Percentiles rank a stretch among this genome's conserved stretches.
Evolutionary conservation across 2,797 vertebrate genomes (phyloP).

Genomic region (Chaetophractus vellerosus): DNA sequence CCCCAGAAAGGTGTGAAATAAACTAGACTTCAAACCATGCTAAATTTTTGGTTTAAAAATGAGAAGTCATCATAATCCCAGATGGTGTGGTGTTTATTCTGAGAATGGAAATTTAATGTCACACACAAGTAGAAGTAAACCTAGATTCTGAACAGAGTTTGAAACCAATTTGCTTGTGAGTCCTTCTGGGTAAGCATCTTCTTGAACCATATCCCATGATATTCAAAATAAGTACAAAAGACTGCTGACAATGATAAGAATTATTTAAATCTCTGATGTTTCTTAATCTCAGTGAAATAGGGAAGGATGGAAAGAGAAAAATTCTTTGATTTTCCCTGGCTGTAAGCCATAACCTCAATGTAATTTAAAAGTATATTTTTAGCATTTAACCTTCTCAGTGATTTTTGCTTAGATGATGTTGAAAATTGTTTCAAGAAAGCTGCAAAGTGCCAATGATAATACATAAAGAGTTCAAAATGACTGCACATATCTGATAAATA

Average conservation of each 20-base stretch:
- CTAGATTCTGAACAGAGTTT: constrained; percentile 46
- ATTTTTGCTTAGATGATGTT: constrained; percentile 80
- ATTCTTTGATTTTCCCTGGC: constrained; percentile 68
- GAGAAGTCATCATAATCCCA: constrained; percentile 73
- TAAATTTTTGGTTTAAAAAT: constrained; percentile 73
- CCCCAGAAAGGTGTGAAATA: constrained; percentile 76
- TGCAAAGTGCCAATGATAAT: constrained; percentile 75
- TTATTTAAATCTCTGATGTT: constrained; percentile 67
- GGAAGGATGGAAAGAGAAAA: constrained; percentile 37
- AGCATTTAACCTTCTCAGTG: constrained; percentile 78
- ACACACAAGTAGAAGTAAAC: constrained; percentile 14
- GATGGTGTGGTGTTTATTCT: constrained; percentile 60
- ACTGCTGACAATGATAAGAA: constrained; percentile 24
- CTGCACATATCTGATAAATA: constrained; percentile 80
- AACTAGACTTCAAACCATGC: constrained; percentile 82
- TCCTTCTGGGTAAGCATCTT: constrained; percentile 42
- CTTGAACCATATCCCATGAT: not conserved
- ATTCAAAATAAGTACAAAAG: constrained; percentile 64
- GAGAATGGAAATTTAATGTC: constrained; percentile 66
- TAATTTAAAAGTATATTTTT: constrained; percentile 76
- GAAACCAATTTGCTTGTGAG: constrained; percentile 55
- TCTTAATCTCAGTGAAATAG: constrained; percentile 75
- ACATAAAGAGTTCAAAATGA: constrained; percentile 82
- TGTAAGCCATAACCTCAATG: constrained; percentile 50
- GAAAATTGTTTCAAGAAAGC: constrained; percentile 80